phyloP scores from a whole-genome alignment of 1,140 invertebrate genomes.

The Ylistrum balloti region DNA sequence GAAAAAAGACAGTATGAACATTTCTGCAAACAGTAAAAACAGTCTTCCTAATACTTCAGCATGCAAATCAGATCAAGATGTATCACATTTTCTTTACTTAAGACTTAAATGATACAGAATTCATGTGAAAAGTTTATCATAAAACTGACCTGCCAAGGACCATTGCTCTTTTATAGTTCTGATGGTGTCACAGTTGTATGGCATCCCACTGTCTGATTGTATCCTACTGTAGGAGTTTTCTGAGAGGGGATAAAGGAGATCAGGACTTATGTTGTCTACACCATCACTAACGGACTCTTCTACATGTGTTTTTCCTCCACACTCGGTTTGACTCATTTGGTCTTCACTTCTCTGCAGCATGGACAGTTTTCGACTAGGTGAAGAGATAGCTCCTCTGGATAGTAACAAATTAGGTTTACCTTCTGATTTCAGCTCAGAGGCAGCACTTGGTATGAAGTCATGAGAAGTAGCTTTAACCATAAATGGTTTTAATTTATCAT shows the following conservation, averaged over 20 bases:
- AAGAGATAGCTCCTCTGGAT: not conserved
- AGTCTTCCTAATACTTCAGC: too few relatives aligned
- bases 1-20: not conserved
- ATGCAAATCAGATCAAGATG: too few relatives aligned
- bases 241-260: not conserved
- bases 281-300: not conserved
- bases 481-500: not conserved
- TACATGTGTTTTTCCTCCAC: too few relatives aligned
- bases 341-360: not conserved
- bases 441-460: constrained; percentile 2
- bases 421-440: not conserved
- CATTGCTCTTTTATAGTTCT: not conserved
- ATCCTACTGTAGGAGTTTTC: not conserved
- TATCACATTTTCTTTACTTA: too few relatives aligned
- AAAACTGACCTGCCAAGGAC: not conserved
- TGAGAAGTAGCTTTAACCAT: constrained; percentile 32
- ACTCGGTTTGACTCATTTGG: not conserved
- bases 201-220: not conserved
- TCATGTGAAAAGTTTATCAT: not conserved
- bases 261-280: too few relatives aligned
- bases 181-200: not conserved
- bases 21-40: too few relatives aligned
- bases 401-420: constrained; percentile 42
- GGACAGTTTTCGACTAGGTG: not conserved
- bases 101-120: too few relatives aligned